These are phyloP conservation scores for Ectemnius cavifrons DNA, from an alignment of 2,888 invertebrate species.

Conservation along the genomic window DNA sequence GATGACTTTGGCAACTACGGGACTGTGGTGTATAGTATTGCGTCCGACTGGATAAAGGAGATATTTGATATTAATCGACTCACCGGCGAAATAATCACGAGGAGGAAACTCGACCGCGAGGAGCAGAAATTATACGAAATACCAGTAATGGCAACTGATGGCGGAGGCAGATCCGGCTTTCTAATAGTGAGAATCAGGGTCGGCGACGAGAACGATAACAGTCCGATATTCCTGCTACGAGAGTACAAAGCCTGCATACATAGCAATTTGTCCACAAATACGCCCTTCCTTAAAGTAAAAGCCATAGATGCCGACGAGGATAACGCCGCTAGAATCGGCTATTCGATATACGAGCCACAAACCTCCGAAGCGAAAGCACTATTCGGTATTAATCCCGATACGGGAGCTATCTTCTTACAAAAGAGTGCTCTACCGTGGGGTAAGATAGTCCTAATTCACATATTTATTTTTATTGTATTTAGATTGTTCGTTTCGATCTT, in stretches of 20 bases:
- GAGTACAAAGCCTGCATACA: conserved; percentile 89
- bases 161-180: conserved; percentile 88
- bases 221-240: conserved; percentile 86
- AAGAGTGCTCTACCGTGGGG: conserved; percentile 81
- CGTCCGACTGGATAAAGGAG: conserved; percentile 85
- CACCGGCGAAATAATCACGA: conserved; percentile 86
- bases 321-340: conserved; percentile 85
- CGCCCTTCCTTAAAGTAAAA: conserved; percentile 82
- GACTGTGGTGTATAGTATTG: conserved; percentile 87
- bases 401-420: conserved; percentile 86
- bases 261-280: conserved; percentile 80
- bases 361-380: conserved; percentile 81
- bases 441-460: conserved; percentile 56
- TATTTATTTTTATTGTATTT: background rate
- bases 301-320: conserved; percentile 91
- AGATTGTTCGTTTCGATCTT: conserved; percentile 25
- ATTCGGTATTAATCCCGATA: conserved; percentile 86
- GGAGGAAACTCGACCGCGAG: conserved; percentile 87
- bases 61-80: conserved; percentile 86
- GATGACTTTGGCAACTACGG: conserved; percentile 90
- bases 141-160: conserved; percentile 90
- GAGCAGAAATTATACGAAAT: conserved; percentile 85
- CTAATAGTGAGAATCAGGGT: conserved; percentile 89
- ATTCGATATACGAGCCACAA: conserved; percentile 87
- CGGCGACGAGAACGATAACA: conserved; percentile 90